Evolutionary conservation across 2,888 invertebrate genomes (phyloP), one percentile per base, ranked within the genome.

Genomic region (Drosophila eohydei): DNA sequence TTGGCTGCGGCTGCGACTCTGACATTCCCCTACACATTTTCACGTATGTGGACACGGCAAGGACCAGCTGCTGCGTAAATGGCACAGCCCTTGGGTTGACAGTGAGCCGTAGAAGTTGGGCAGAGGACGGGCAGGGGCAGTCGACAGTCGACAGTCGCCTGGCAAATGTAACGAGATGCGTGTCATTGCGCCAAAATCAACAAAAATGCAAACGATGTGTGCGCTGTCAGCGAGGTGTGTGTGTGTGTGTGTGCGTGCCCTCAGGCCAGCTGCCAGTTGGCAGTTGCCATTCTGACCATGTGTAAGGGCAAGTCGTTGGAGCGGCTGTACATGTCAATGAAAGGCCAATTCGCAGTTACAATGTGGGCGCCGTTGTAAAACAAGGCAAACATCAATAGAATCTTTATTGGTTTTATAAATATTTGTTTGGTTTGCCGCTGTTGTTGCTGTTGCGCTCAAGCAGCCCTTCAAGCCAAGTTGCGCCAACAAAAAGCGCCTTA

Each of bases 121-220:
- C 1, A 21, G 21, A 21, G 21, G 21, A 1, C 21, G 21, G 38
- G 28, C 11, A n/a, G 26, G n/a, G 9, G 6, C 56, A n/a, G 32
- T 2, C 12, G 2, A 21, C 30, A 12, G 38, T 51, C 21, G 40
- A 54, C 55, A 34, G 62, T 40, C 7, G 50, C 59, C 34, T 70
- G 71, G 68, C 69, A 80, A 83, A 56, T 82, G 80, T 84, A 84
- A 87, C 88, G 76, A 84, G 85, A 80, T 83, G 76, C 88, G 84
- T 84, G 84, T 82, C 84, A 80, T 87, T 84, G 82, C 67, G 85
- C 82, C 85, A 84, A 84, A 84, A 84, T 84, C 84, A 84, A 84
- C 84, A 84, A 73, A 77, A 88, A 85, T 87, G 88, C 85, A 87
- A 84, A 88, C 84, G 88, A 84, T 84, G 83, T 84, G 84, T 78